Percentiles rank a stretch among this genome's conserved stretches.
phyloP scores from a whole-genome alignment of 2,888 invertebrate genomes.

The Callyntrura sp. region DNA sequence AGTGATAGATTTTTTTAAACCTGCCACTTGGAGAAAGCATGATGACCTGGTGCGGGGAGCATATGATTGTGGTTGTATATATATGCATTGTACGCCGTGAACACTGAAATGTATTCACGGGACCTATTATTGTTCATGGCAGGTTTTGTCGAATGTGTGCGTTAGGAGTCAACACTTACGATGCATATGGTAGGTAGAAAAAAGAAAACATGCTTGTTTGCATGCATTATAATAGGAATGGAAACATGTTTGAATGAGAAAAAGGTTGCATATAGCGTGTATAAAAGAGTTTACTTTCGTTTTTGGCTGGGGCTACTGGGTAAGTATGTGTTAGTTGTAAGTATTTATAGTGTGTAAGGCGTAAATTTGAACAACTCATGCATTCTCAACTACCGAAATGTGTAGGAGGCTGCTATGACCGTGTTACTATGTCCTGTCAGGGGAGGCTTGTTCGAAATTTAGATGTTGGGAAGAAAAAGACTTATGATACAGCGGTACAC shows the following conservation, averaged over 20 bases:
- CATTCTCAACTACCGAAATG: slow-evolving; percentile 8
- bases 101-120: too few species aligned
- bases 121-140: too few species aligned
- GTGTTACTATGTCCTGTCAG: too few species aligned
- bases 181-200: slow-evolving; percentile 35
- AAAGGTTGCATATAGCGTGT: slow-evolving; percentile 10
- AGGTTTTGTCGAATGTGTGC: background rate
- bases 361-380: slow-evolving; percentile 24
- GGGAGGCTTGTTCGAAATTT: too few species aligned
- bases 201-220: slow-evolving; percentile 46
- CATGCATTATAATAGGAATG: slow-evolving; percentile 33
- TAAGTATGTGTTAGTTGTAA: background rate
- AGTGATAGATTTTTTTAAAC: background rate
- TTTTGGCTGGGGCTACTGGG: slow-evolving; percentile 34
- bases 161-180: slow-evolving; percentile 9
- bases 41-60: slow-evolving; percentile 57
- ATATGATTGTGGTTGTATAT: background rate
- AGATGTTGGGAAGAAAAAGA: too few species aligned
- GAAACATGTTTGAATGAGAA: slow-evolving; percentile 47
- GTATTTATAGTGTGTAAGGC: background rate
- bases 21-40: slow-evolving; percentile 25
- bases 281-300: slow-evolving; percentile 50
- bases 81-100: too few species aligned
- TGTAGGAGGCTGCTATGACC: background rate
- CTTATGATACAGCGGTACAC: too few species aligned